Conservation (phyloP, 2,797 vertebrate species). For the Sitta carolinensis region DNA sequence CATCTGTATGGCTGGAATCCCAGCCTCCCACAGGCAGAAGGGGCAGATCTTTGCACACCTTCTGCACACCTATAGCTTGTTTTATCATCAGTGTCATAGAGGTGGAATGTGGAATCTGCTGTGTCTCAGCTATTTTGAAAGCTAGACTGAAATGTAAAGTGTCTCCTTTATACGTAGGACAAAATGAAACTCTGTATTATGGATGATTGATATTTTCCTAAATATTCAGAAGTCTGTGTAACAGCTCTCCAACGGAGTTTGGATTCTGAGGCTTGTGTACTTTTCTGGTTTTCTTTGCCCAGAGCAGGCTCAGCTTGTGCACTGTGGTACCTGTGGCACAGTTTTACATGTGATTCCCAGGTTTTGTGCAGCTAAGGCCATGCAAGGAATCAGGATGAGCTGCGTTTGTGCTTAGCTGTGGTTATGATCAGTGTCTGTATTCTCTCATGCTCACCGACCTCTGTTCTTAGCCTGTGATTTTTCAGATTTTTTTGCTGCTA, state of each 20-base stretch:
- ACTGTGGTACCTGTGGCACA: not conserved
- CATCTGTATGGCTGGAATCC: not conserved
- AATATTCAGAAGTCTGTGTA: not conserved
- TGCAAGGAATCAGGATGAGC: not conserved
- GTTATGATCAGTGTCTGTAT: not conserved
- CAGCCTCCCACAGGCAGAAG: not conserved
- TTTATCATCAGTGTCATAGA: not conserved
- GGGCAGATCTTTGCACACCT: not conserved
- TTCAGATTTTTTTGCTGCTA: not conserved
- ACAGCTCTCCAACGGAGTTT: not conserved
- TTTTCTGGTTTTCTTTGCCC: not conserved
- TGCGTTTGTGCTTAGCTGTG: not conserved
- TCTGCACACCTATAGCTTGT: not conserved
- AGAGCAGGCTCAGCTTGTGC: not conserved
- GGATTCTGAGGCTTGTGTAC: not conserved
- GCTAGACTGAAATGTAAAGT: not conserved
- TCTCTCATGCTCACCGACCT: not conserved
- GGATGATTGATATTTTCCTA: not conserved
- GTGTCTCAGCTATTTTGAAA: slow-evolving; percentile 1
- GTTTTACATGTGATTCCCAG: not conserved
- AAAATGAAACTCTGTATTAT: not conserved
- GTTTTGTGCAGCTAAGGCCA: not conserved
- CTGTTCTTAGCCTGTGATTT: not conserved
- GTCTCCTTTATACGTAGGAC: not conserved
- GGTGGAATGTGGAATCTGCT: slow-evolving; percentile 24